Conservation (phyloP, 2,113 vertebrate species). For the Hemichromis elongatus region DNA sequence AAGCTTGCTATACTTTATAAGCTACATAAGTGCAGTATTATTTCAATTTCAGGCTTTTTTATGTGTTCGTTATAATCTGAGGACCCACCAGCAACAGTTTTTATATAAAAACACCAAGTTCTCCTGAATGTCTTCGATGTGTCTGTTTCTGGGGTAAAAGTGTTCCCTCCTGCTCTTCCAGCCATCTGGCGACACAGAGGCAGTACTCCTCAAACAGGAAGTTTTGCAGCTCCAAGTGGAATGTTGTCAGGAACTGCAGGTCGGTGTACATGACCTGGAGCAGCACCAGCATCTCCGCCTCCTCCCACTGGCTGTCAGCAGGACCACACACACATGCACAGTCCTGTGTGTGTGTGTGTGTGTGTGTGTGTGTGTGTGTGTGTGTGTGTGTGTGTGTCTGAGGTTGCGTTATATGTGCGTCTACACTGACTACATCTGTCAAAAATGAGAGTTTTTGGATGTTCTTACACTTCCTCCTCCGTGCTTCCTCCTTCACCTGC, state of each 20-base stretch:
- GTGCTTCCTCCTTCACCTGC: conserved; percentile 62
- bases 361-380: neutral
- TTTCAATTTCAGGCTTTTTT: neutral
- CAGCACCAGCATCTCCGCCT: conserved; percentile 68
- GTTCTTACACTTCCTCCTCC: conserved; percentile 60
- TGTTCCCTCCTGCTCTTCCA: neutral
- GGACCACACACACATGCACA: too few species aligned
- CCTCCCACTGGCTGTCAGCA: conserved; percentile 67
- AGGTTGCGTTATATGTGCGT: neutral
- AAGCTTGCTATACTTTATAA: neutral
- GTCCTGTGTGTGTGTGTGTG: too few species aligned
- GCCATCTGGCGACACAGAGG: conserved; percentile 64
- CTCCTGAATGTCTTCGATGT: neutral
- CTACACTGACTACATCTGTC: conserved; percentile 63
- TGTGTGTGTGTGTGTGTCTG: neutral
- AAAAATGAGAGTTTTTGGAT: conserved; percentile 60
- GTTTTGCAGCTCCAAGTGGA: conserved; percentile 66
- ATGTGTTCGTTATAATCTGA: neutral
- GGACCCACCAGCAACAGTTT: neutral
- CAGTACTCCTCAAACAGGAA: conserved; percentile 68
- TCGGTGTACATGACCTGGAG: conserved; percentile 70
- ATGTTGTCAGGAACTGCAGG: conserved; percentile 62
- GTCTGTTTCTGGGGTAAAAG: neutral
- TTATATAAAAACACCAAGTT: neutral
- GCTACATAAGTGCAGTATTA: neutral